phyloP scores from a whole-genome alignment of 2,797 vertebrate species.

The Sebastes ruberrimus region DNA sequence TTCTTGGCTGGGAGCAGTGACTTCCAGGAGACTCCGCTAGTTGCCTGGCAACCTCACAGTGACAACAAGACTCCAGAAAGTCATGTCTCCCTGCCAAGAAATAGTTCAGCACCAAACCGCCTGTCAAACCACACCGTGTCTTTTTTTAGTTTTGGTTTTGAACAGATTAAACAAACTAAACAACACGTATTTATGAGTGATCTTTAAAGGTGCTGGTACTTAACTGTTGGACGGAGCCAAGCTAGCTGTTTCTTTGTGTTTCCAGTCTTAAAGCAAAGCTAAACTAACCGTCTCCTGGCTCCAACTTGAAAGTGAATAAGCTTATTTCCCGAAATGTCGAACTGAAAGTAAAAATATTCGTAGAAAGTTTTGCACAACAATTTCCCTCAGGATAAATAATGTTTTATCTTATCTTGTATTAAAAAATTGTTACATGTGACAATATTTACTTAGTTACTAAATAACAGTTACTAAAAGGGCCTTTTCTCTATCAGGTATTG shows the following conservation, averaged over 20 bases:
- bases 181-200: not conserved
- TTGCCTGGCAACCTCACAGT: slow-evolving; percentile 11
- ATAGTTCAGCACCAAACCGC: not conserved
- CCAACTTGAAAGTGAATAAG: not conserved
- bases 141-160: not conserved
- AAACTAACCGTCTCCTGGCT: not conserved
- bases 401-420: not conserved
- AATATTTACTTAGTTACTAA: not conserved
- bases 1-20: slow-evolving; percentile 29
- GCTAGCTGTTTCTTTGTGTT: not conserved
- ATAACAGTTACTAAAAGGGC: too few relatives aligned
- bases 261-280: not conserved
- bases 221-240: too few relatives aligned
- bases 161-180: not conserved
- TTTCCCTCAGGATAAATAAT: not conserved
- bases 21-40: slow-evolving; percentile 10
- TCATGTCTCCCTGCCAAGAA: slow-evolving; percentile 19
- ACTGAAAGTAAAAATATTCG: not conserved
- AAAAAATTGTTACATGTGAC: too few relatives aligned
- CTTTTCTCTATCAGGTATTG: not conserved
- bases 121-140: not conserved
- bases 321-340: not conserved
- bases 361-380: not conserved
- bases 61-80: slow-evolving; percentile 10
- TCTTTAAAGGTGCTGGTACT: not conserved